These are phyloP conservation scores for Microtus richardsoni DNA, from an alignment of 2,113 vertebrate species.

Conservation along the genomic window DNA sequence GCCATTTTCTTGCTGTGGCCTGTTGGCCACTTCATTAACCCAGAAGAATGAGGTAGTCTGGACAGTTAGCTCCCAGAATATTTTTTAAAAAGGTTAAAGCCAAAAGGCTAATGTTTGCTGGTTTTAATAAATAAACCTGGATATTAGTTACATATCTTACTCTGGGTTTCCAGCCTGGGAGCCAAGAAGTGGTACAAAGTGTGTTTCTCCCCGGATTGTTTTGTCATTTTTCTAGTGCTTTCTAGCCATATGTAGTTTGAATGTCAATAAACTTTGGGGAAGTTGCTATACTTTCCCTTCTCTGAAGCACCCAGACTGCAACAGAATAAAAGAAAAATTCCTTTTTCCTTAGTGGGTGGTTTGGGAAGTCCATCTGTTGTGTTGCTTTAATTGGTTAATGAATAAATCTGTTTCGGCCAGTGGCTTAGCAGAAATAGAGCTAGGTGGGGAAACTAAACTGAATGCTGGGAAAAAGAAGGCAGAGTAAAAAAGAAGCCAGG, in stretches of 20 bases:
- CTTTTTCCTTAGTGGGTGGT: neutral
- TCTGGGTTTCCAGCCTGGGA: constrained; percentile 56
- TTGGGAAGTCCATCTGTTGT: too few species aligned
- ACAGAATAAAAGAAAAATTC: neutral
- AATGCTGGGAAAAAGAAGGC: too few species aligned
- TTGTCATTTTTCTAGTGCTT: constrained; percentile 65
- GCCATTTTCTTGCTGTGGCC: constrained; percentile 66
- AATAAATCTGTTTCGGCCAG: too few species aligned
- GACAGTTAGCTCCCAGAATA: constrained; percentile 83
- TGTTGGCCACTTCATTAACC: constrained; percentile 85
- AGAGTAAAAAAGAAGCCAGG: too few species aligned
- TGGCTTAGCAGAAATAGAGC: too few species aligned
- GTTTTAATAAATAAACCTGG: constrained; percentile 68
- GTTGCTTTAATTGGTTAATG: too few species aligned
- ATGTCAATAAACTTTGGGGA: constrained; percentile 65
- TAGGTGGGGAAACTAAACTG: too few species aligned
- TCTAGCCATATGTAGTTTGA: constrained; percentile 53
- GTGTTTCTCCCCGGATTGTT: constrained; percentile 68
- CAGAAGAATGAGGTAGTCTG: constrained; percentile 70
- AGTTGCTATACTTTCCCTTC: constrained; percentile 10
- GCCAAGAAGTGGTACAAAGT: constrained; percentile 67
- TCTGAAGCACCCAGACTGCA: neutral
- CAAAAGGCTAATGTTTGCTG: constrained; percentile 37
- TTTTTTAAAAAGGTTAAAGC: constrained; percentile 81
- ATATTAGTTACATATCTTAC: constrained; percentile 66